Base-by-base conservation (phyloP, 2,113 vertebrate species). In the Taxidea taxus region DNA sequence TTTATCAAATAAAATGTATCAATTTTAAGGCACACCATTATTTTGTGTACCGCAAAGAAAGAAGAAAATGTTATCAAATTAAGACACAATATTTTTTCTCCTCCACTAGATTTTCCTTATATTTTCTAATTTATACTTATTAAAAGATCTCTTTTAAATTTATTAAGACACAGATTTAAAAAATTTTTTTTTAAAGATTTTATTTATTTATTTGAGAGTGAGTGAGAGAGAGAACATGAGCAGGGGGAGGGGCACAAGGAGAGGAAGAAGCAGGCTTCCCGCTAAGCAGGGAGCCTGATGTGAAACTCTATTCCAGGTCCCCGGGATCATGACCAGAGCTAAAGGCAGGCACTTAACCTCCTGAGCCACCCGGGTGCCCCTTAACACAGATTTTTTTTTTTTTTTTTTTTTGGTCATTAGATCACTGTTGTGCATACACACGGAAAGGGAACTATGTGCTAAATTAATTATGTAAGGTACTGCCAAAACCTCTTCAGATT, bases 401-500 rank as follows among this genome's bases (percentile, higher is more conserved):
- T 49, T 49, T 49, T 49, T 23, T 51, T 84, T 90, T 44, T 93
- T 64, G 54, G 39, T 86, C 9, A 74, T 39, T 68, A 31, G 3
- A 25, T 91, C 29, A 83, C n/a, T 84, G 51, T 72, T 60, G 10
- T 42, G 62, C 31, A 56, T n/a, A 66, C 4, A 72, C 37, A 92
- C 7, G n/a, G 42, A 83, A 64, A 72, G 82, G 60, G 84, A 91
- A 84, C 37, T 68, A 51, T 60, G 25, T 14, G 49, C 51, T 94
- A 62, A 64, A 74, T 81, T 44, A 84, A 81, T 66, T 47, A n/a
- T 81, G 18, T 49, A 42, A 62, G 83, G 42, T 85, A 75, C 54
- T 60, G 15, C 29, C 80, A 81, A 23, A 85, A 81, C 20, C 54
- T 81, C 89, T 94, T 87, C 23, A 95, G 87, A 68, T 75, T 97